Conservation (phyloP, 2,113 vertebrate species). For the Rattus rattus region DNA sequence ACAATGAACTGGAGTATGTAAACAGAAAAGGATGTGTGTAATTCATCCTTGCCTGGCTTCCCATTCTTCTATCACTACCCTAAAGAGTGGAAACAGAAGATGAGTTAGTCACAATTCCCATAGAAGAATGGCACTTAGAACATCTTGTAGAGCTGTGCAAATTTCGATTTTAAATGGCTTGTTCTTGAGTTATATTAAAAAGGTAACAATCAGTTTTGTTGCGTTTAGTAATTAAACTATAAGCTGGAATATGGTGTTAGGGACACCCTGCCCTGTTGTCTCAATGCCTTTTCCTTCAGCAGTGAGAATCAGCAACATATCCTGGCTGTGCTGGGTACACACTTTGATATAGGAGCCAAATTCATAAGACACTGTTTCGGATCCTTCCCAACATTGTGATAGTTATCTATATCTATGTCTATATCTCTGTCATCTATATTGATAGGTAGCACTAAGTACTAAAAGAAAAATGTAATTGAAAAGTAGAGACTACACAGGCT, state of each 20-base stretch:
- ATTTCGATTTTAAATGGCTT: not conserved
- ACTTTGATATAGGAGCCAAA: not conserved
- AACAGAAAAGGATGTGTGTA: not conserved
- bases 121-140: not conserved
- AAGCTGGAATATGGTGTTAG: not conserved
- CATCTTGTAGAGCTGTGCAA: not conserved
- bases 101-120: not conserved
- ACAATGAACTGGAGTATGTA: not conserved
- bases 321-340: not conserved
- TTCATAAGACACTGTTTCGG: not conserved
- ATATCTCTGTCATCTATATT: not conserved
- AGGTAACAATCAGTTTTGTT: not conserved
- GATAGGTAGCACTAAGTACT: not conserved
- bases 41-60: not conserved
- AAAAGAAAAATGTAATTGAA: not conserved
- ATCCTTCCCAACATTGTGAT: not conserved
- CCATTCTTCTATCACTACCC: not conserved
- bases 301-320: not conserved
- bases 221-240: not conserved
- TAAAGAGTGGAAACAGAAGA: not conserved
- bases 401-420: no score
- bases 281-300: not conserved
- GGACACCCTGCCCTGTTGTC: not conserved
- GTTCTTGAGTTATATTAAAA: not conserved
- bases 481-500: accelerated